Evolutionary conservation across 2,797 vertebrate species (phyloP), one percentile per base, ranked within the genome.

Genomic region (Dermochelys coriacea): DNA sequence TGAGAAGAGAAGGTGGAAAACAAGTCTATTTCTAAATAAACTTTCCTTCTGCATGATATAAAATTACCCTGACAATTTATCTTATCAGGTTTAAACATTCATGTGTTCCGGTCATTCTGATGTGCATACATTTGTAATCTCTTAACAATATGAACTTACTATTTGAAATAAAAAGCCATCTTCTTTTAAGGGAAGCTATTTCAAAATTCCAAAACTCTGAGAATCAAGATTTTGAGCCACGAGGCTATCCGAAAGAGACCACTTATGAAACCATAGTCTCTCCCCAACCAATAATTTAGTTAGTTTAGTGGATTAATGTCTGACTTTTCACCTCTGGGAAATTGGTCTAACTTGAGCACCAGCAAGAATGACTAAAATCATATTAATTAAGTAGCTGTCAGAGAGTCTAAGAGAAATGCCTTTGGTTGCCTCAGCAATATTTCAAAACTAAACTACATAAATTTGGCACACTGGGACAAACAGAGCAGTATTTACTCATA

Each of bases 311-410:
- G 84, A 84, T 95, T 89, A 85, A 90, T 77, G 84, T 86, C 27
- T 11, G 80, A 64, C 93, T 97, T 96, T 45, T 87, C 45, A 77
- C 88, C 91, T 86, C 86, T 79, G 79, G 93, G 95, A 98, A 98
- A 97, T 16, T 88, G 90, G 79, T 86, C 82, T 8, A 64, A 90
- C 89, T 96, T 64, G 75, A 94, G 50, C 68, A 86, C n/a, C 81
- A 94, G 86, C 85, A 37, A 29, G 45, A 90, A 89, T 64, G 95
- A 93, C 95, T 95, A 96, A 87, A 94, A 88, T 96, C 91, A 1
- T 78, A 87, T 87, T 97, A 96, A 97, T 96, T 96, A 97, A 93
- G 95, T 84, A 95, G 89, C 52, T 91, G 82, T 86, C 89, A 86
- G 71, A 92, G 64, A 47, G 81, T 29, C 61, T 1, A 45, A 82